Evolutionary conservation across 2,888 invertebrate genomes (phyloP), one percentile per base, ranked within the genome.

Genomic region (Drosophila affinis): DNA sequence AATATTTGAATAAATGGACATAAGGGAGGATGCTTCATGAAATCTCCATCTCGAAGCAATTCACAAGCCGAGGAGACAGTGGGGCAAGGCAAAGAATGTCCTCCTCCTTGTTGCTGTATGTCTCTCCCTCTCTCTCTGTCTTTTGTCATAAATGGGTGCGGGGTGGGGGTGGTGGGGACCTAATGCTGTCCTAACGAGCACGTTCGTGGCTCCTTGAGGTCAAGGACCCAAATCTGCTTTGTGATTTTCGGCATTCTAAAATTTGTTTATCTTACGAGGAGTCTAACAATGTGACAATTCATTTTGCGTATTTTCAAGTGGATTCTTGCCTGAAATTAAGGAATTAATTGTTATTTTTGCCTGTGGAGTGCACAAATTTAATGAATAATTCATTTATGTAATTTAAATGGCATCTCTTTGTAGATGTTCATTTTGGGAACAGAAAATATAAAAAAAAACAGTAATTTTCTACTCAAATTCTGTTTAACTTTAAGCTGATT

Each of bases 201-300:
- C 47, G 58, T 65, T 49, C 12, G 39, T n/a, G 62, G 46, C 27
- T 56, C 51, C 29, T 64, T 24, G 64, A 49, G 75, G 75, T 70
- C 64, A 75, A 9, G 48, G 55, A 68, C 56, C 81, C 44, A 62
- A 79, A 58, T 55, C 59, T 63, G 24, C 47, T 58, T 64, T 60
- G n/a, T 54, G 69, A 27, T 62, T 56, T 57, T 46, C 62, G 58
- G 60, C 55, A 72, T 44, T 52, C 58, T 56, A 29, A 56, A 63
- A 57, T 52, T 52, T 57, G 56, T 68, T 57, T 56, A 52, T 68
- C 57, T 45, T 44, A 29, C 39, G 46, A 14, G 56, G 27, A 62
- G 57, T 24, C 48, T 17, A 76, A 54, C 61, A 79, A 53, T 60
- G 62, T 46, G 53, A 62, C 55, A 77, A 77, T 58, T 68, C 39